Percentiles rank a stretch among this genome's conserved stretches.
These are phyloP conservation scores for Trachelus troglodyta DNA, from an alignment of 2,888 invertebrate species.

Conservation along the genomic window DNA sequence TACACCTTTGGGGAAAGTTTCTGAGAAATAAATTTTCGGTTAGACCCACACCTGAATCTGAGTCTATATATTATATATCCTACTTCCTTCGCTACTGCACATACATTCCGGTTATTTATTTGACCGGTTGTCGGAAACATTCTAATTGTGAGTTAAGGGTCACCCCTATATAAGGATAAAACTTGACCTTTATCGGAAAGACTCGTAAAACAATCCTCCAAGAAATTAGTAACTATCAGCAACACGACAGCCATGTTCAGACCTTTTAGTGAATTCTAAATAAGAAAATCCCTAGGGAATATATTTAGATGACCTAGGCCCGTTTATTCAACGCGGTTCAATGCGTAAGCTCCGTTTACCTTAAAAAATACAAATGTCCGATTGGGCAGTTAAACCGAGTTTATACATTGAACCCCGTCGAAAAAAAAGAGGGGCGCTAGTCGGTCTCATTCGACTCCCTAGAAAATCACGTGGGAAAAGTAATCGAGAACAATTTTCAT, in stretches of 20 bases:
- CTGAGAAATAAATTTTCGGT: no score
- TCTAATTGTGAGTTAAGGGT: not conserved
- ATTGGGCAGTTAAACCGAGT: no score
- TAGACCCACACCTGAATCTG: no score
- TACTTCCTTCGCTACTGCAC: not conserved
- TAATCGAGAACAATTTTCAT: not conserved
- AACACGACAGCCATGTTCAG: not conserved
- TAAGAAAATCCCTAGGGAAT: not conserved
- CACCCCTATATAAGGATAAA: not conserved
- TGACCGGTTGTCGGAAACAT: not conserved
- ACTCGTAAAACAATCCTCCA: not conserved
- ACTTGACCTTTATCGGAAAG: not conserved
- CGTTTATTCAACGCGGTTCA: no score
- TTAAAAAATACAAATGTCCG: no score
- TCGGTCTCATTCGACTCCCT: not conserved
- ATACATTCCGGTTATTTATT: not conserved
- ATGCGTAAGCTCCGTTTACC: no score
- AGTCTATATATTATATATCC: no score
- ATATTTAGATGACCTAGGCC: no score
- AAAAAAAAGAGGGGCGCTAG: no score
- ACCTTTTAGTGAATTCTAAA: not conserved
- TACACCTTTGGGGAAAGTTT: no score
- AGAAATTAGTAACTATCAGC: not conserved
- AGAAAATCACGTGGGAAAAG: not conserved
- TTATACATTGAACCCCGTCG: no score